Conservation (phyloP, 1,140 invertebrate species). For the Trichoplusia ni region DNA sequence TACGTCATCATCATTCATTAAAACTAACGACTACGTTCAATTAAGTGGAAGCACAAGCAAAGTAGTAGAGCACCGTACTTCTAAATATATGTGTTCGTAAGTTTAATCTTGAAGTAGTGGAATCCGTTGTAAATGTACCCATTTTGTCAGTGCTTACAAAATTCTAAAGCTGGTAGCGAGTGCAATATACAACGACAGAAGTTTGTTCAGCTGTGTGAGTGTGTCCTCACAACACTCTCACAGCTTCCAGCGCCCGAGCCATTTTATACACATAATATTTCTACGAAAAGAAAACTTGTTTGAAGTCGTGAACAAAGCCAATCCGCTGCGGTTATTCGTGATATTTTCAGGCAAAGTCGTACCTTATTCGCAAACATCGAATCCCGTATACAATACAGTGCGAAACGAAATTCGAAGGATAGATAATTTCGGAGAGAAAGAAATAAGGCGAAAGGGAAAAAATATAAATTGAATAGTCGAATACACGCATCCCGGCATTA, state of each 20-base stretch:
- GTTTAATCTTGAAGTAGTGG: conserved; percentile 15
- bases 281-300: conserved; percentile 70
- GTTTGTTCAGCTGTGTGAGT: conserved; percentile 39
- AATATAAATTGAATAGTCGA: conserved; percentile 82
- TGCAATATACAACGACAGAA: conserved; percentile 53
- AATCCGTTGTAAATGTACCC: conserved; percentile 24
- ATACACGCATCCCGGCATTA: conserved; percentile 81
- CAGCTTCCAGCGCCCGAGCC: conserved; percentile 42
- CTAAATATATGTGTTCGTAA: conserved; percentile 8
- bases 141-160: conserved; percentile 38
- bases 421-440: conserved; percentile 79
- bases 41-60: neutral
- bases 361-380: conserved; percentile 80
- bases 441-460: conserved; percentile 78
- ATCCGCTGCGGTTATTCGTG: conserved; percentile 77
- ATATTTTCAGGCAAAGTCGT: conserved; percentile 75
- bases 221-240: too few species aligned
- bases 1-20: conserved; percentile 20
- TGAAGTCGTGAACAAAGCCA: conserved; percentile 79
- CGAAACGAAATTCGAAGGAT: conserved; percentile 80
- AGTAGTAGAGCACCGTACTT: neutral
- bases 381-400: conserved; percentile 78
- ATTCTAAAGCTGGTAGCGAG: conserved; percentile 45
- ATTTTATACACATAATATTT: conserved; percentile 74
- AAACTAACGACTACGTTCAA: conserved; percentile 27